Base-by-base conservation (phyloP, 2,797 vertebrate species). In the Danio jaintianensis region DNA sequence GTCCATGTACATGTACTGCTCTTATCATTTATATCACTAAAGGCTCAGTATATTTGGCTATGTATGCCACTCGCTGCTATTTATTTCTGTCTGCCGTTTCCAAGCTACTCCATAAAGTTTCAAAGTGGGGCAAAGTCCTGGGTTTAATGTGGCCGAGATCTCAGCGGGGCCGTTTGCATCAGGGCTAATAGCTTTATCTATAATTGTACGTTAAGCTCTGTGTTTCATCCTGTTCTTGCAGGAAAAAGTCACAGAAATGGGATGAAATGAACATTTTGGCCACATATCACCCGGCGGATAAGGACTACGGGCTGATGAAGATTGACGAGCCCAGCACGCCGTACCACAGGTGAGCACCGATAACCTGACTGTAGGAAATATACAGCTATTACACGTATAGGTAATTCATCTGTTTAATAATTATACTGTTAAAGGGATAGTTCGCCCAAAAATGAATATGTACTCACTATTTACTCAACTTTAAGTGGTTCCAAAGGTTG, bases 191-290 rank as follows among this genome's bases (percentile, higher is more conserved):
- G 62, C 77, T 73, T 82, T 72, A 75, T 86, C 83, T 74, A 80
- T 59, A 82, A 72, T 48, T 47, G 47, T 47, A 18, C 66, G 45
- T 55, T 85, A 22, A 78, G 43, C 6, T 1, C 18, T n/a, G 10
- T 76, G 75, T 83, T 64, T 86, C 67, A 38, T 42, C 18, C 2
- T 47, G 0, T 90, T 81, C 36, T 92, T 92, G 86, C 89, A 99
- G 98, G 89, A 99, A 98, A 90, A 99, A 99, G 84, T 97, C 96
- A 0, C 96, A 97, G 89, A 99, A 98, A 89, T 99, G 97, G 98
- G 98, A 99, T 89, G 98, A 99, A 90, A 99, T 99, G 98, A 99
- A 99, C 89, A 99, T 99, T 90, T 91, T 99, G 84, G 97, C 98
- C 15, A 99, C 98, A 0, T 99, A 99, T 87, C 98, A 99, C 88